Percentiles rank a stretch among this genome's conserved stretches.
These are phyloP conservation scores for Aphidius ervi DNA, from an alignment of 1,140 invertebrate species.

Conservation along the genomic window DNA sequence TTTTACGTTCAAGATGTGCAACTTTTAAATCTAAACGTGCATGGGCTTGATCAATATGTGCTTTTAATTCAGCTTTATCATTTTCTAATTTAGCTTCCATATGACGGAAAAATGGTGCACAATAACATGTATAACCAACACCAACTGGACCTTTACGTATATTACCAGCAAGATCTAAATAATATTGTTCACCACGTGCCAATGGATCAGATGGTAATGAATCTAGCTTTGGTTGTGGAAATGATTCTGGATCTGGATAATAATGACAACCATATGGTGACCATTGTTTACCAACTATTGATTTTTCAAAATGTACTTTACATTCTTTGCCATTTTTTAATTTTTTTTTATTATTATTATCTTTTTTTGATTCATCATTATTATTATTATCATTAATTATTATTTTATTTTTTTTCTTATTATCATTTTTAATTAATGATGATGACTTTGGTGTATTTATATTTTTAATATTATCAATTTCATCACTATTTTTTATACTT, in stretches of 20 bases:
- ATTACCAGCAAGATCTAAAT: slow-evolving; percentile 91
- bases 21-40: slow-evolving; percentile 77
- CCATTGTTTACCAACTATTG: slow-evolving; percentile 57
- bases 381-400: slow-evolving; percentile 48
- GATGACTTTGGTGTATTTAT: slow-evolving; percentile 4
- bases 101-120: slow-evolving; percentile 78
- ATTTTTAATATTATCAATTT: slow-evolving; percentile 22
- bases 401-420: slow-evolving; percentile 43
- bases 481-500: slow-evolving; percentile 39
- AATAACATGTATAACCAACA: slow-evolving; percentile 80
- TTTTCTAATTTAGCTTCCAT: slow-evolving; percentile 81
- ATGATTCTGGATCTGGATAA: slow-evolving; percentile 74
- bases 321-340: slow-evolving; percentile 47
- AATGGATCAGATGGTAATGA: slow-evolving; percentile 81
- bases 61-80: slow-evolving; percentile 80
- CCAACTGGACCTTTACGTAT: slow-evolving; percentile 92
- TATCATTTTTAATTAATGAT: slow-evolving; percentile 43
- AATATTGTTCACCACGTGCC: slow-evolving; percentile 88
- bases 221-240: slow-evolving; percentile 79
- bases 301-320: slow-evolving; percentile 49
- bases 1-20: slow-evolving; percentile 72
- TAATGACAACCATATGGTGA: slow-evolving; percentile 89
- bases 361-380: slow-evolving; percentile 44
- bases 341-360: slow-evolving; percentile 36
- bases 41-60: slow-evolving; percentile 77